Evolutionary conservation across 2,113 vertebrate genomes (phyloP).

Genomic region (Pionites leucogaster): DNA sequence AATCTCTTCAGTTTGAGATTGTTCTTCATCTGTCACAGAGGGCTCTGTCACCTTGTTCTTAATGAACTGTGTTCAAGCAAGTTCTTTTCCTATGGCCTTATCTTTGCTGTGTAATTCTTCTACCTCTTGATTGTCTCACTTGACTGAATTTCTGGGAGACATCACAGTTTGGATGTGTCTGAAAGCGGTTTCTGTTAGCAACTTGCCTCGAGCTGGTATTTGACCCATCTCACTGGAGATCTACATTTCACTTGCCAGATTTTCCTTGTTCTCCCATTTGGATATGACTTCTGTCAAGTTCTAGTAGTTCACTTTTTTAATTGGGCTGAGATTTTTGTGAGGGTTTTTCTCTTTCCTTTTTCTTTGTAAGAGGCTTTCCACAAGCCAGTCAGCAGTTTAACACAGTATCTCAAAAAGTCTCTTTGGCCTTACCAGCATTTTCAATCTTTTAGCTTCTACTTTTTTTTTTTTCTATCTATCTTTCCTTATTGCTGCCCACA

Average conservation of each 20-base stretch:
- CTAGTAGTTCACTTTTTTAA: background rate
- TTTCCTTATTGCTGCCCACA: background rate
- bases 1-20: background rate
- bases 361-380: background rate
- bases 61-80: background rate
- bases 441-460: background rate
- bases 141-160: background rate
- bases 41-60: background rate
- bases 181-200: background rate
- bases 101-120: background rate
- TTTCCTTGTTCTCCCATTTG: background rate
- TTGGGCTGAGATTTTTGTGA: background rate
- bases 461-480: background rate
- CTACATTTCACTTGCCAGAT: background rate
- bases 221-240: background rate
- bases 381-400: background rate
- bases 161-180: background rate
- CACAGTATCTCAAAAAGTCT: background rate
- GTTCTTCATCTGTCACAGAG: background rate
- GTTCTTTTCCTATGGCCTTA: background rate
- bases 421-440: background rate
- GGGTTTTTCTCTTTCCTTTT: background rate
- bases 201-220: background rate
- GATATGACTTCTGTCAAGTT: background rate
- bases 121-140: background rate